A percentile compares a stretch with the other conserved stretches of the same genome.
Evolutionary conservation across 2,888 invertebrate genomes (phyloP).

Genomic region (Ellobium chinense): DNA sequence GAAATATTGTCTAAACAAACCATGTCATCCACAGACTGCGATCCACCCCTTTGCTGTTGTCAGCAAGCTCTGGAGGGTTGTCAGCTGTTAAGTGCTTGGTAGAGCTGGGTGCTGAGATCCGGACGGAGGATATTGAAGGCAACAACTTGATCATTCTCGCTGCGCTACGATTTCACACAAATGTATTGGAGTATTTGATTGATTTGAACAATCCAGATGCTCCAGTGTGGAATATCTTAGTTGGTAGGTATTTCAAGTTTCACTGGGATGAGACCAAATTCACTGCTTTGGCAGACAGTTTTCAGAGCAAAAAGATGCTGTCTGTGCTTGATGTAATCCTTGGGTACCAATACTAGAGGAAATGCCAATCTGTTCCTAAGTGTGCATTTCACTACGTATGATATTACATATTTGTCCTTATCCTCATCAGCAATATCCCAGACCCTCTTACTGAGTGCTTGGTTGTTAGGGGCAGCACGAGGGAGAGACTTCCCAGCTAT

Average conservation of each 20-base stretch:
- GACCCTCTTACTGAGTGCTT: too few species aligned
- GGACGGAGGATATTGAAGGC: conserved; percentile 66
- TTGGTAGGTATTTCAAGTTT: conserved; percentile 75
- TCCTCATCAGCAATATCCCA: too few species aligned
- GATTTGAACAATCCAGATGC: conserved; percentile 72
- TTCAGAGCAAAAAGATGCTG: background rate
- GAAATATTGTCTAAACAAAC: too few species aligned
- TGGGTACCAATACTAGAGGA: too few species aligned
- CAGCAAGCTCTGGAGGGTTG: conserved; percentile 77
- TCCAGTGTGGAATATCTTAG: conserved; percentile 76
- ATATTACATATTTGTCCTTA: too few species aligned
- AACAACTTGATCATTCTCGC: conserved; percentile 77
- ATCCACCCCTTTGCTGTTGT: conserved; percentile 76
- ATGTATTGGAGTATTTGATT: conserved; percentile 77
- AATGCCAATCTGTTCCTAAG: too few species aligned
- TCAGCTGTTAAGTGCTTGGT: conserved; percentile 75
- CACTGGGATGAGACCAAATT: too few species aligned
- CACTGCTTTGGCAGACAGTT: background rate
- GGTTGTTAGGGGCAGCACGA: too few species aligned
- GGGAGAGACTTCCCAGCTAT: too few species aligned
- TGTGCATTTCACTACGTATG: too few species aligned
- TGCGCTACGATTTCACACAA: conserved; percentile 77
- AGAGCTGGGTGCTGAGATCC: conserved; percentile 71
- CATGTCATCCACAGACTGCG: too few species aligned
- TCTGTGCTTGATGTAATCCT: too few species aligned